phyloP scores from a whole-genome alignment of 2,797 vertebrate species.

The Diplodus puntazzo region DNA sequence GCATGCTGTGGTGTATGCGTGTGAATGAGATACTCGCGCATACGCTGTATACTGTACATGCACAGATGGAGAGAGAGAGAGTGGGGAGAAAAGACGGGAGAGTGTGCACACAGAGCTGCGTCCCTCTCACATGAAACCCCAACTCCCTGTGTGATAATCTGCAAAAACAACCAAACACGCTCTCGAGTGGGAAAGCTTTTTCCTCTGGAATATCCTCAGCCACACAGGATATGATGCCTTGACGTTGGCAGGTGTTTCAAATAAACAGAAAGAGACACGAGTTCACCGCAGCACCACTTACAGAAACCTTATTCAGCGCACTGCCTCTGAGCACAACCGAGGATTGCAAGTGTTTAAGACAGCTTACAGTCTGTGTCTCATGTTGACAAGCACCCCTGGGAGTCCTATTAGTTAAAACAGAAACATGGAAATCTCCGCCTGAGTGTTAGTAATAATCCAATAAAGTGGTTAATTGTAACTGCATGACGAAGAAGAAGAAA shows the following conservation, averaged over 20 bases:
- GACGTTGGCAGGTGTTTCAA: not conserved
- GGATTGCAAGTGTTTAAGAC: not conserved
- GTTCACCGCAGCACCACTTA: too few relatives aligned
- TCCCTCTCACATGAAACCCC: not conserved
- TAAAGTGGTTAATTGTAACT: slow-evolving; percentile 34
- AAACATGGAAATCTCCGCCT: slow-evolving; percentile 1
- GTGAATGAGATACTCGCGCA: not conserved
- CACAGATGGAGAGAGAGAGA: not conserved
- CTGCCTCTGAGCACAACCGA: not conserved
- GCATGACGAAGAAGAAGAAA: slow-evolving; percentile 1
- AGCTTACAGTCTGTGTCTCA: slow-evolving; percentile 9
- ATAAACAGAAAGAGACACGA: not conserved
- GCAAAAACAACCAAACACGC: not conserved
- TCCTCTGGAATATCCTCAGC: slow-evolving; percentile 13
- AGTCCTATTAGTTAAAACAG: slow-evolving; percentile 10
- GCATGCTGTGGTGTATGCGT: not conserved
- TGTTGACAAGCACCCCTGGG: not conserved
- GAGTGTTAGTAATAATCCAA: slow-evolving; percentile 23
- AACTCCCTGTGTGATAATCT: slow-evolving; percentile 2
- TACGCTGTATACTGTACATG: not conserved
- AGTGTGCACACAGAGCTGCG: not conserved
- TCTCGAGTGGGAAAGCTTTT: not conserved
- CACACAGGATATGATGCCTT: not conserved
- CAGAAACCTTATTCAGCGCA: too few relatives aligned
- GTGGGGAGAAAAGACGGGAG: not conserved